Percentiles rank a stretch among this genome's conserved stretches.
These are phyloP conservation scores for Hiodon alosoides DNA, from an alignment of 2,113 vertebrate genomes.

Conservation along the genomic window DNA sequence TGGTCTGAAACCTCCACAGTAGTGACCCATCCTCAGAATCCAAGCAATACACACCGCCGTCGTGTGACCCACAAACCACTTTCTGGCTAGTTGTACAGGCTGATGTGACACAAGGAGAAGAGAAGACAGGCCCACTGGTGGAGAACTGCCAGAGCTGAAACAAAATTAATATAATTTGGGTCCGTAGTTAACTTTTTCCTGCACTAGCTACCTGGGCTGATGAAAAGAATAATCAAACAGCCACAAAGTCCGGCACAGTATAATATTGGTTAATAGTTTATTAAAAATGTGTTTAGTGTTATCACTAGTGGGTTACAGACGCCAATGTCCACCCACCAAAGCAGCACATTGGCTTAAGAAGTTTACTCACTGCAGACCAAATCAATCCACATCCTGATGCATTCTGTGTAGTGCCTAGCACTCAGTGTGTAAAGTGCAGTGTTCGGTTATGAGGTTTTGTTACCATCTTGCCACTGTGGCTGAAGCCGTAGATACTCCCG, in stretches of 20 bases:
- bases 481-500: slow-evolving; percentile 74
- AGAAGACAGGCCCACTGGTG: slow-evolving; percentile 83
- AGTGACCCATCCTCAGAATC: slow-evolving; percentile 62
- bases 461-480: slow-evolving; percentile 76
- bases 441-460: slow-evolving; percentile 17
- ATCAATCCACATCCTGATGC: too few relatives aligned
- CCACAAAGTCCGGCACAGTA: too few relatives aligned
- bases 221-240: not conserved
- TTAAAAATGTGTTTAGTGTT: too few relatives aligned
- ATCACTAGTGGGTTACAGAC: too few relatives aligned
- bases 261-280: too few relatives aligned
- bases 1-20: slow-evolving; percentile 77
- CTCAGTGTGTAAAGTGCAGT: not conserved
- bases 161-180: slow-evolving; percentile 18
- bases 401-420: too few relatives aligned
- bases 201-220: not conserved
- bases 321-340: too few relatives aligned
- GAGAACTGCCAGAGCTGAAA: slow-evolving; percentile 78
- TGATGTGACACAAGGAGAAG: slow-evolving; percentile 72
- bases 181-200: too few relatives aligned
- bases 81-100: slow-evolving; percentile 50
- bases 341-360: too few relatives aligned
- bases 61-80: slow-evolving; percentile 87
- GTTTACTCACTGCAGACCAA: too few relatives aligned
- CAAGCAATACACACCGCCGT: slow-evolving; percentile 77